Conservation (phyloP, 1,140 invertebrate genomes). For the Druon quercuslanigerum region DNA sequence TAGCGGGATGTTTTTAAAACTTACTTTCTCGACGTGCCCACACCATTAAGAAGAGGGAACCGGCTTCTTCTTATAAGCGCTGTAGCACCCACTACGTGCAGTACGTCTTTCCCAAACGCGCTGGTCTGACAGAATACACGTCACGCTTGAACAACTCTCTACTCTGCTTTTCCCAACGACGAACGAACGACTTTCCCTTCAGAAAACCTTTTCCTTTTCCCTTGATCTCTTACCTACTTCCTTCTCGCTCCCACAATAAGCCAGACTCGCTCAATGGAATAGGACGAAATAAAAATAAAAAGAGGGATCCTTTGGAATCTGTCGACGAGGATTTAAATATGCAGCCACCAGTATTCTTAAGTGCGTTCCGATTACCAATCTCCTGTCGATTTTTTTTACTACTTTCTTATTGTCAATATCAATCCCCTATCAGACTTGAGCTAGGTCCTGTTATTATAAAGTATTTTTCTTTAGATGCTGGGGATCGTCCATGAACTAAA, state of each 20-base stretch:
- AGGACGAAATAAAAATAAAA: not conserved
- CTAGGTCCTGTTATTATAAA: constrained; percentile 33
- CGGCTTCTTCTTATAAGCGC: constrained; percentile 32
- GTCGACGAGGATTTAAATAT: constrained; percentile 30
- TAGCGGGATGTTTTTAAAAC: constrained; percentile 62
- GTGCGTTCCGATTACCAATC: not conserved
- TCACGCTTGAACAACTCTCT: constrained; percentile 63
- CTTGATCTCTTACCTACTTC: constrained; percentile 14
- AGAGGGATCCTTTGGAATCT: not conserved
- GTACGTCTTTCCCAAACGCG: constrained; percentile 38
- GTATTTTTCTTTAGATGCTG: constrained; percentile 19
- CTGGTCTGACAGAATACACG: constrained; percentile 61
- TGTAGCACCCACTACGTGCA: constrained; percentile 23
- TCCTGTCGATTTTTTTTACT: not conserved
- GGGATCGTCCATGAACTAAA: no score
- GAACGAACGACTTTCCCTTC: constrained; percentile 8
- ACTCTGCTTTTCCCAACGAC: constrained; percentile 26
- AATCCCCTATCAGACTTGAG: constrained; percentile 48
- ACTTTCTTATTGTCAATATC: constrained; percentile 37
- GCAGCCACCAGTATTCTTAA: not conserved
- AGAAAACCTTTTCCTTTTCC: constrained; percentile 38
- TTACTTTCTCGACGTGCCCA: constrained; percentile 55
- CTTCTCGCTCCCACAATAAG: not conserved
- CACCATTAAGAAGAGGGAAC: constrained; percentile 52
- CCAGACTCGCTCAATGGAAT: not conserved